Evolutionary conservation across 2,113 vertebrate genomes (phyloP).

Genomic region (Morphnarchus princeps): DNA sequence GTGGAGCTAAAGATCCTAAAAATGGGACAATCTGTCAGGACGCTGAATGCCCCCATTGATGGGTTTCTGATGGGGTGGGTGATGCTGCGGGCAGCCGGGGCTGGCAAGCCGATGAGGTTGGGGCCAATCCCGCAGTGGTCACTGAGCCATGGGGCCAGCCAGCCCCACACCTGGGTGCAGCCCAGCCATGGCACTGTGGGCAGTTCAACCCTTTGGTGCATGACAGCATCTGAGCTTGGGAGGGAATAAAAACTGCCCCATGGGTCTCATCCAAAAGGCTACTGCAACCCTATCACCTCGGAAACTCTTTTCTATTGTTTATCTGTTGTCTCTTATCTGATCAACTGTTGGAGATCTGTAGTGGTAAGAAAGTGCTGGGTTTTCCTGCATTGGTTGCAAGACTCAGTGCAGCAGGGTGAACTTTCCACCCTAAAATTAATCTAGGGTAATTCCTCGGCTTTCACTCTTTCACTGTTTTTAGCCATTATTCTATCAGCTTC

Average conservation of each 20-base stretch:
- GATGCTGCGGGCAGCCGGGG: neutral
- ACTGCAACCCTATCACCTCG: neutral
- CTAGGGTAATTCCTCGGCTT: neutral
- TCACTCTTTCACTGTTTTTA: neutral
- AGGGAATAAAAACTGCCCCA: neutral
- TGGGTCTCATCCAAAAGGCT: neutral
- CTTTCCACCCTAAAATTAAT: neutral
- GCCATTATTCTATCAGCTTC: neutral
- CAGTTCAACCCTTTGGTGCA: neutral
- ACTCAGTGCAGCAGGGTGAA: neutral
- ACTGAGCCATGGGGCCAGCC: neutral
- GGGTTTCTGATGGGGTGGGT: neutral
- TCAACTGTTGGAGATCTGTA: neutral
- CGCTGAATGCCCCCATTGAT: neutral
- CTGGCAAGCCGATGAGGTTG: fast-evolving
- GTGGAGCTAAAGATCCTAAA: neutral
- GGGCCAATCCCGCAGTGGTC: neutral
- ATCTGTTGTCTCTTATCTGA: neutral
- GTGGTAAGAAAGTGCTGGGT: neutral
- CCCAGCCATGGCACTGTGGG: fast-evolving
- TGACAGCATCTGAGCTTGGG: neutral
- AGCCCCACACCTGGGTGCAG: neutral
- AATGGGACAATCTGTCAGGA: neutral
- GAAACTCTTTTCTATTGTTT: neutral
- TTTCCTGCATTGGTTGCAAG: neutral